These are phyloP conservation scores for Platynereis dumerilii DNA, from an alignment of 2,888 invertebrate genomes.

Conservation along the genomic window DNA sequence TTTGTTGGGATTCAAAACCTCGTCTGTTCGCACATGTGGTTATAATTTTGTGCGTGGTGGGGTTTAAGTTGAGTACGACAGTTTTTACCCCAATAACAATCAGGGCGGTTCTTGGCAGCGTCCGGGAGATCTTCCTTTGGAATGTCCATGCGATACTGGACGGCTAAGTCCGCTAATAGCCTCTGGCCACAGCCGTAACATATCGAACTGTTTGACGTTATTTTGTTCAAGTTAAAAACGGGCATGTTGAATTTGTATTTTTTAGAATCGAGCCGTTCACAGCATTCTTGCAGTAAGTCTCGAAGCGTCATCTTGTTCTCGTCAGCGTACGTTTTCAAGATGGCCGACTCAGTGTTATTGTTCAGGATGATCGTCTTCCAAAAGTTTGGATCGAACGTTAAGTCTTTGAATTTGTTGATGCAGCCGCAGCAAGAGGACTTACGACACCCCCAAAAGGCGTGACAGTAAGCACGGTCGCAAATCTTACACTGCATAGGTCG, in stretches of 20 bases:
- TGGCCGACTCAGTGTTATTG: too few relatives aligned
- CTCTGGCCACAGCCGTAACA: slow-evolving; percentile 55
- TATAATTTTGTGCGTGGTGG: slow-evolving; percentile 54
- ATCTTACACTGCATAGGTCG: slow-evolving; percentile 52
- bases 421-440: slow-evolving; percentile 55
- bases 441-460: slow-evolving; percentile 60
- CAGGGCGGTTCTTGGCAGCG: slow-evolving; percentile 44
- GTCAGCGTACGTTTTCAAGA: too few relatives aligned
- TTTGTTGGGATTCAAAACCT: too few relatives aligned
- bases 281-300: slow-evolving; percentile 48
- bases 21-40: slow-evolving; percentile 57
- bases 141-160: slow-evolving; percentile 52
- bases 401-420: slow-evolving; percentile 52
- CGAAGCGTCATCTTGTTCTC: too few relatives aligned
- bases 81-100: slow-evolving; percentile 62
- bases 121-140: slow-evolving; percentile 54
- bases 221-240: neutral
- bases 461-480: slow-evolving; percentile 54
- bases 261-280: slow-evolving; percentile 45
- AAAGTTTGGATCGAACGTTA: too few relatives aligned
- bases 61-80: slow-evolving; percentile 61
- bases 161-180: slow-evolving; percentile 52
- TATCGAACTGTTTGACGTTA: slow-evolving; percentile 37
- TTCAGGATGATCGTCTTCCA: too few relatives aligned
- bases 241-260: slow-evolving; percentile 40